Percentiles rank a stretch among this genome's conserved stretches.
Evolutionary conservation across 2,113 vertebrate species (phyloP).

Genomic region (Lepus europaeus): DNA sequence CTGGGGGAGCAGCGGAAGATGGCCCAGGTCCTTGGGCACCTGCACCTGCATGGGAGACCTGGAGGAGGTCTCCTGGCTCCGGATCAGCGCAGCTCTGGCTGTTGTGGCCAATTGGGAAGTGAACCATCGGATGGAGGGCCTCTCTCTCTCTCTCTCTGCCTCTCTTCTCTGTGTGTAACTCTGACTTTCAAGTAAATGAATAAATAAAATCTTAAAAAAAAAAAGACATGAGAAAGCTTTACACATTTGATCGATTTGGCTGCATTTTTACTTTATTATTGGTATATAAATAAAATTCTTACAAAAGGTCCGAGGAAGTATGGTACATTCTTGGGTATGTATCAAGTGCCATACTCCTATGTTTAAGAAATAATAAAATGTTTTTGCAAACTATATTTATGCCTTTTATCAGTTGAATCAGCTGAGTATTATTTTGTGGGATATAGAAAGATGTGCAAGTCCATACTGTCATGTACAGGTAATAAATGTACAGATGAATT

Average conservation of each 20-base stretch:
- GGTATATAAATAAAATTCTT: background rate
- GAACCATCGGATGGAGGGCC: no score
- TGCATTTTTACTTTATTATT: background rate
- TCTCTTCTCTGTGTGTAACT: no score
- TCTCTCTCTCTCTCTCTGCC: no score
- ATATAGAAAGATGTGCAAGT: background rate
- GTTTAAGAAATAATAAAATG: constrained; percentile 47
- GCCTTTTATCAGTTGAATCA: background rate
- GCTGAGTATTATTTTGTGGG: background rate
- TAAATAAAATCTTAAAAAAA: no score
- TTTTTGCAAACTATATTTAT: constrained; percentile 7
- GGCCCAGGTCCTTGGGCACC: no score
- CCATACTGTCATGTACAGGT: no score
- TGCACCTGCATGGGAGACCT: no score
- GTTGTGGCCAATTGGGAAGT: no score
- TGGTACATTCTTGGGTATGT: background rate
- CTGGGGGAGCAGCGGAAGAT: no score
- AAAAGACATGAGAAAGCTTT: background rate
- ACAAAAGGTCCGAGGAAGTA: background rate
- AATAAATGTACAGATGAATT: background rate
- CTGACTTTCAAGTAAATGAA: no score
- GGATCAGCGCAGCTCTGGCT: no score
- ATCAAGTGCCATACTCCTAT: background rate
- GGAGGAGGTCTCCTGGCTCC: no score
- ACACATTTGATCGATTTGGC: background rate